These are phyloP conservation scores for Pterois miles DNA, from an alignment of 2,797 vertebrate genomes.

Conservation along the genomic window DNA sequence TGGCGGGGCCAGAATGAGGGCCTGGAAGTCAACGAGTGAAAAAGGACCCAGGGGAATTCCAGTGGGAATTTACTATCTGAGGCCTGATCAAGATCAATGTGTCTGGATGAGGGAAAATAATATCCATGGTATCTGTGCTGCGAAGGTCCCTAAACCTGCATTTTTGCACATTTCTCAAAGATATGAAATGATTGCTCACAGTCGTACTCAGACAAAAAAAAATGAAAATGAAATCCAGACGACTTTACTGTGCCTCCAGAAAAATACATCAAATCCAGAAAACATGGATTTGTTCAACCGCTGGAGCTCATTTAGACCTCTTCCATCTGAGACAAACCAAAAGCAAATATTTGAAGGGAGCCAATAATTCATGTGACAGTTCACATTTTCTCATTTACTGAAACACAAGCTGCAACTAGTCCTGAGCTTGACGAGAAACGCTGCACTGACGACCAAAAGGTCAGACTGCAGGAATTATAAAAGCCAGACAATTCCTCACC, in stretches of 20 bases:
- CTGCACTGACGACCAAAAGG: conserved; percentile 23
- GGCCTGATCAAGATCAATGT: conserved; percentile 26
- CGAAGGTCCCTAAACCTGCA: not conserved
- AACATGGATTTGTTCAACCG: not conserved
- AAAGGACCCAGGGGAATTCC: conserved; percentile 45
- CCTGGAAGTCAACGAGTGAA: conserved; percentile 47
- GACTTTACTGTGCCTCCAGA: not conserved
- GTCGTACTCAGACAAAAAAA: not conserved
- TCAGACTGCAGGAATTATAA: not conserved
- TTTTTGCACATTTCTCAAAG: not conserved
- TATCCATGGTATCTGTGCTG: not conserved
- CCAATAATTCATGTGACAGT: conserved; percentile 10
- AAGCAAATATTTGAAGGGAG: conserved; percentile 52
- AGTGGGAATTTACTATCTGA: conserved; percentile 26
- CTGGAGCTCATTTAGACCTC: not conserved
- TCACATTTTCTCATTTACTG: conserved; percentile 36
- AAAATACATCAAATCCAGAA: not conserved
- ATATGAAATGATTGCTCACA: not conserved
- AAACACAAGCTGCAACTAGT: conserved; percentile 51
- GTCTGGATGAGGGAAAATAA: not conserved
- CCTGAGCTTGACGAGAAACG: conserved; percentile 5
- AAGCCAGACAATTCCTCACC: not conserved
- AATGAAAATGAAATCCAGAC: not conserved
- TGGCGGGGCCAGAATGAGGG: conserved; percentile 16
- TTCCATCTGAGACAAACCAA: conserved; percentile 24